Evolutionary conservation across 2,113 vertebrate species (phyloP).

Genomic region (Melierax canorus): DNA sequence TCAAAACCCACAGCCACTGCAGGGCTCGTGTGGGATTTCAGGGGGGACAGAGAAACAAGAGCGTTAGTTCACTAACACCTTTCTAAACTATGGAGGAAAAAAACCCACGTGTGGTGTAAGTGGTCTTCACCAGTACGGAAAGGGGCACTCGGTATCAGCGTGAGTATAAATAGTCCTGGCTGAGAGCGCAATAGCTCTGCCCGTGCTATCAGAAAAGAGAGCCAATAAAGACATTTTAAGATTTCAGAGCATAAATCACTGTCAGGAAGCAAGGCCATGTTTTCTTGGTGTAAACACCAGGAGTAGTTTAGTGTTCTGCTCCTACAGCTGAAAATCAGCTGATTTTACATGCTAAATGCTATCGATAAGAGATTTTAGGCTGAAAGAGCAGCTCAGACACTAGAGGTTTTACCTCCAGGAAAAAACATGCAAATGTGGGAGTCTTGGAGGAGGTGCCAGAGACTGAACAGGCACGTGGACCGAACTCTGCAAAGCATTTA

Average conservation of each 20-base stretch:
- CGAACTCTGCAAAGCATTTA: neutral
- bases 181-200: neutral
- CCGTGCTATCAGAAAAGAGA: neutral
- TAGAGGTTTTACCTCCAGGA: neutral
- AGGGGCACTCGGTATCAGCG: neutral
- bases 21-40: neutral
- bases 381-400: neutral
- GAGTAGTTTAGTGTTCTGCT: neutral
- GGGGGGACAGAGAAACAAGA: neutral
- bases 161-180: neutral
- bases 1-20: neutral
- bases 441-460: neutral
- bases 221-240: neutral
- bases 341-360: neutral
- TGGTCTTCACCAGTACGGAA: neutral
- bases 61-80: neutral
- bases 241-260: slow-evolving; percentile 26
- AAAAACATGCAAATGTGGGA: neutral
- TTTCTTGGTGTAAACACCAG: neutral
- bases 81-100: neutral
- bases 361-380: neutral
- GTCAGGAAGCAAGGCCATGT: neutral
- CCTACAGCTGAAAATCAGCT: neutral
- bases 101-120: neutral
- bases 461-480: neutral